Base-by-base conservation (phyloP, 2,888 invertebrate species). In the Pachydiplax longipennis region DNA sequence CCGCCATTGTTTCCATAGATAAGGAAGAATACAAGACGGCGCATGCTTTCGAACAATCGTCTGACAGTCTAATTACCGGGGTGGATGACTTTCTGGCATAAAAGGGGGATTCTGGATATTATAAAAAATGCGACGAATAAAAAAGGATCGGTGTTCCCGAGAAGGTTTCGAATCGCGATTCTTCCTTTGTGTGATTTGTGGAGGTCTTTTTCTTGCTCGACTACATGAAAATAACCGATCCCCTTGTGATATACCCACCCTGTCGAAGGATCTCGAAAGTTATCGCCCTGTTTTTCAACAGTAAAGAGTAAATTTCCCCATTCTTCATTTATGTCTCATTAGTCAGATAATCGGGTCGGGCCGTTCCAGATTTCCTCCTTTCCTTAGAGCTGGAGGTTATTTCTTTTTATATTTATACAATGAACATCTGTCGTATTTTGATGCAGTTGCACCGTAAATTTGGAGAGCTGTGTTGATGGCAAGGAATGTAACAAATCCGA, bases 41-140 rank as follows among this genome's bases (percentile, higher is more conserved):
- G 83, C 61, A 61, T 65, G 87, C 87, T 87, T 61, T 87, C 61
- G 65, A 87, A 87, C 87, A 87, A 87, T 87, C 87, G 87, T 87
- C 58, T 87, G 87, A 87, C 87, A 87, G 87, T 61, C 61, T 87
- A 87, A 87, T 87, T 87, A 87, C 87, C 87, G 87, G 87, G 87
- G 87, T 87, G 87, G 87, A 65, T 87, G 87, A 87, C 87, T 87
- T 65, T 58, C 87, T 87, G 87, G 87, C 40, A 61, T 58, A 61
- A 31, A 58, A 48, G 87, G 61, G 18, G 87, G 37, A 87, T 87
- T 65, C 61, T 73, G 40, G 58, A 61, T 58, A 87, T 87, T 61
- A 65, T 58, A 31, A 58, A 37, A 22, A 35, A 25, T 48, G 82
- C 25, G 81, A 25, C 31, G 37, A 18, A 37, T n/a, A n/a, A 35